Evolutionary conservation across 2,113 vertebrate genomes (phyloP).

Genomic region (Hyla sarda): DNA sequence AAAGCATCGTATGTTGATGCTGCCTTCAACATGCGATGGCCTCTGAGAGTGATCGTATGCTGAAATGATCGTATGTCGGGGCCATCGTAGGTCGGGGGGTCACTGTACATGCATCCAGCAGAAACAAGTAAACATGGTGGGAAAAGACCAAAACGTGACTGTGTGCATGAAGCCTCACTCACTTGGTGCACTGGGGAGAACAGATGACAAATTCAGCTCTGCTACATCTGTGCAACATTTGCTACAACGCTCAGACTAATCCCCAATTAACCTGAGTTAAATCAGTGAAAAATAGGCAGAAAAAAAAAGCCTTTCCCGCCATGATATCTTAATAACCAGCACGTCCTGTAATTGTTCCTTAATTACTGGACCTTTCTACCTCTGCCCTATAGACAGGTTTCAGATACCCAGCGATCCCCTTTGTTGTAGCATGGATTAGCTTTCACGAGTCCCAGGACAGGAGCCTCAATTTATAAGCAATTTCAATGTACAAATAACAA

Average conservation of each 20-base stretch:
- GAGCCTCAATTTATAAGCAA: constrained; percentile 24
- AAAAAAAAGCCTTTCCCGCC: background rate
- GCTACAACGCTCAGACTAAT: background rate
- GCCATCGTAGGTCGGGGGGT: too few species aligned
- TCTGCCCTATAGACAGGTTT: constrained; percentile 10
- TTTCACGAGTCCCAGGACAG: constrained; percentile 37
- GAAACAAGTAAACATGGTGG: too few species aligned
- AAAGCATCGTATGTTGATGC: too few species aligned
- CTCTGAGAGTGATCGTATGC: too few species aligned
- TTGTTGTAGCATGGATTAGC: constrained; percentile 45
- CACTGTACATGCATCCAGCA: too few species aligned
- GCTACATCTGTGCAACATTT: background rate
- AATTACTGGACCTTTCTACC: constrained; percentile 29
- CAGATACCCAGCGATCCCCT: constrained; percentile 4
- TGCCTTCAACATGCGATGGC: too few species aligned
- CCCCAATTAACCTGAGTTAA: background rate
- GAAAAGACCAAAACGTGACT: too few species aligned
- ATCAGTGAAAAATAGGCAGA: background rate
- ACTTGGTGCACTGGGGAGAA: background rate
- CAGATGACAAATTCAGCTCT: background rate
- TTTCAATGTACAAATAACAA: constrained; percentile 44
- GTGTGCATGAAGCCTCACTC: too few species aligned
- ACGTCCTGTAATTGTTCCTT: constrained; percentile 8
- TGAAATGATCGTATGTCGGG: too few species aligned
- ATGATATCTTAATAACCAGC: constrained; percentile 23